Percentiles rank a stretch among this genome's conserved stretches.
These are phyloP conservation scores for Procambarus virginalis DNA, from an alignment of 1,140 invertebrate species.

Conservation along the genomic window DNA sequence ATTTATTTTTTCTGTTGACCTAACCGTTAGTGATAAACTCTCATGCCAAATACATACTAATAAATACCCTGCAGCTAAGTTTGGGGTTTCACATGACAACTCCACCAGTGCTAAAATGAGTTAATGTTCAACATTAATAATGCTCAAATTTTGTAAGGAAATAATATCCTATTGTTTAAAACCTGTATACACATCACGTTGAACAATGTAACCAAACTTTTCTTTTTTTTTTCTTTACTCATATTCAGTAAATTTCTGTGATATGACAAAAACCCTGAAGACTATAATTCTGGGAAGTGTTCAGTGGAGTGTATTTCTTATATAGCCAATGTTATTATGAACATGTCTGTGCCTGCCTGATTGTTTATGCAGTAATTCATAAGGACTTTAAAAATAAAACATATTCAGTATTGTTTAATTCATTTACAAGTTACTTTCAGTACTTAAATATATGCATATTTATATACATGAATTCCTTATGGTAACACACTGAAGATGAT, in stretches of 20 bases:
- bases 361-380: slow-evolving; percentile 11
- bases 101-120: not conserved
- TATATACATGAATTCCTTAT: no score
- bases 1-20: not conserved
- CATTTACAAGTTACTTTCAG: not conserved
- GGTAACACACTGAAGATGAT: no score
- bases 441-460: not conserved
- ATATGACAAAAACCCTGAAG: not conserved
- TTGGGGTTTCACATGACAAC: not conserved
- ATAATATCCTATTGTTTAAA: not conserved
- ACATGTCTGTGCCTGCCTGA: slow-evolving; percentile 7
- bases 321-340: not conserved
- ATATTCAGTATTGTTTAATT: not conserved
- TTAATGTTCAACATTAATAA: not conserved
- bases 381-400: slow-evolving; percentile 10
- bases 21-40: not conserved
- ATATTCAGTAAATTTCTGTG: not conserved
- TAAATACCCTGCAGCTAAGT: not conserved
- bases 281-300: not conserved
- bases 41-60: not conserved
- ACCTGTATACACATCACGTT: not conserved
- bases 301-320: not conserved
- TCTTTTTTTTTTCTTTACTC: not conserved
- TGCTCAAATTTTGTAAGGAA: slow-evolving; percentile 5
- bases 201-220: not conserved